Base-by-base conservation (phyloP, 1,140 invertebrate species). In the Streblospio benedicti region DNA sequence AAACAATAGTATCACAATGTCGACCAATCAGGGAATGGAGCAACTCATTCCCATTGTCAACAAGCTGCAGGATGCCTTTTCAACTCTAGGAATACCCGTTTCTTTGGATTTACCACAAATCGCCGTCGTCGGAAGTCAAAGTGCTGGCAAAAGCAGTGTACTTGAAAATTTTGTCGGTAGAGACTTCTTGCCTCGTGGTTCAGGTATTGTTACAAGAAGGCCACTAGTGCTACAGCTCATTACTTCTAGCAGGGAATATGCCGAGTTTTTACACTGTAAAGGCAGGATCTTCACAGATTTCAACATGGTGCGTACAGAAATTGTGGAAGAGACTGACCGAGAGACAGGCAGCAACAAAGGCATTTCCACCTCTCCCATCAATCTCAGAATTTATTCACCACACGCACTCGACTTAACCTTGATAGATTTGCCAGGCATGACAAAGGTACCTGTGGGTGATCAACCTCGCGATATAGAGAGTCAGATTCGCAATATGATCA, bases 91-190 rank as follows among this genome's bases (percentile, higher is more conserved):
- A 57, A 93, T 97, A 67, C n/a, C n/a, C n/a, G n/a, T n/a, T n/a
- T n/a, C n/a, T n/a, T n/a, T n/a, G n/a, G n/a, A 99, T 85, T 83
- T 99, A 71, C 96, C 96, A 67, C 96, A 99, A 83, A 99, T 99
- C 73, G 96, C 96, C 57, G 96, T 99, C 49, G 95, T 99, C 69
- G 96, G 96, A 76, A 94, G 94, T 67, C 96, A 99, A 81, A 96
- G 91, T 74, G 95, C 95, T 68, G 96, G 96, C 70, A 99, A 99
- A 83, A 97, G 93, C 81, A 97, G 93, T 45, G 95, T 99, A 63
- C 83, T 99, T 70, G 96, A 99, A 82, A 99, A 98, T 82, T 98
- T 99, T 80, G 96, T 99, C 67, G 96, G 96, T 77, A 94, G 90
- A 94, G 32, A 27, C 9, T 28, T 5, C 6, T 28, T 47, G 45